These are phyloP conservation scores for Ctenomys sociabilis DNA, from an alignment of 2,113 vertebrate species.

Conservation along the genomic window DNA sequence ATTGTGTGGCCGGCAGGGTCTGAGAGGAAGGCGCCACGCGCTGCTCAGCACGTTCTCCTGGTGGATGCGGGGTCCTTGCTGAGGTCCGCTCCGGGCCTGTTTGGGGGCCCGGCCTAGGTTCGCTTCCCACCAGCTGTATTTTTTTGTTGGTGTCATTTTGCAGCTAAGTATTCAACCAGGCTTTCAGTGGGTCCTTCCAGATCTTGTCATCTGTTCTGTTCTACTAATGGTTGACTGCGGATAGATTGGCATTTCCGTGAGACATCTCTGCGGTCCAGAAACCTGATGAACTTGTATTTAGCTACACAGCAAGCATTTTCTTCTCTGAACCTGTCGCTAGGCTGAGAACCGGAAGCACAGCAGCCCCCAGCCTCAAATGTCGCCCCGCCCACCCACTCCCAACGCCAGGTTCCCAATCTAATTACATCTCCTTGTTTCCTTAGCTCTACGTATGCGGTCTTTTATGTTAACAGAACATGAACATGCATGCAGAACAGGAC, in stretches of 20 bases:
- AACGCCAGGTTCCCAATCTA: neutral
- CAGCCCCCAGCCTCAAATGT: accelerated
- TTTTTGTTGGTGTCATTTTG: slow-evolving; percentile 62
- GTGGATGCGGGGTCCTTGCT: neutral
- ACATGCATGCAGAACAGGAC: neutral
- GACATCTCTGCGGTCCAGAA: slow-evolving; percentile 57
- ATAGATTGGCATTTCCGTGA: slow-evolving; percentile 53
- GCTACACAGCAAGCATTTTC: neutral
- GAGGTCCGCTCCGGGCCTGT: neutral
- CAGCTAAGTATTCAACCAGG: slow-evolving; percentile 15
- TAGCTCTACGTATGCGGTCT: neutral
- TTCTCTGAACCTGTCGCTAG: slow-evolving; percentile 58
- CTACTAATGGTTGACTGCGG: slow-evolving; percentile 60
- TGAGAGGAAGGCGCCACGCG: neutral
- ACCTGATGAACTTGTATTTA: slow-evolving; percentile 73
- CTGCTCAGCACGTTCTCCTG: slow-evolving; percentile 5
- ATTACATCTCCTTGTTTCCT: neutral
- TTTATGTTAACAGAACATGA: slow-evolving; percentile 18
- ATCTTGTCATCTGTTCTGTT: slow-evolving; percentile 41
- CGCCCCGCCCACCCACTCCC: neutral
- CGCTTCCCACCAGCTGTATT: neutral
- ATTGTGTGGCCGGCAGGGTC: slow-evolving; percentile 35
- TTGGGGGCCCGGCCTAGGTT: neutral
- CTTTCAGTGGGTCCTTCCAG: slow-evolving; percentile 49
- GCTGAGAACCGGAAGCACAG: neutral